Percentiles rank a stretch among this genome's conserved stretches.
phyloP scores from a whole-genome alignment of 2,888 invertebrate species.

The Cryptophagus acutangulus region DNA sequence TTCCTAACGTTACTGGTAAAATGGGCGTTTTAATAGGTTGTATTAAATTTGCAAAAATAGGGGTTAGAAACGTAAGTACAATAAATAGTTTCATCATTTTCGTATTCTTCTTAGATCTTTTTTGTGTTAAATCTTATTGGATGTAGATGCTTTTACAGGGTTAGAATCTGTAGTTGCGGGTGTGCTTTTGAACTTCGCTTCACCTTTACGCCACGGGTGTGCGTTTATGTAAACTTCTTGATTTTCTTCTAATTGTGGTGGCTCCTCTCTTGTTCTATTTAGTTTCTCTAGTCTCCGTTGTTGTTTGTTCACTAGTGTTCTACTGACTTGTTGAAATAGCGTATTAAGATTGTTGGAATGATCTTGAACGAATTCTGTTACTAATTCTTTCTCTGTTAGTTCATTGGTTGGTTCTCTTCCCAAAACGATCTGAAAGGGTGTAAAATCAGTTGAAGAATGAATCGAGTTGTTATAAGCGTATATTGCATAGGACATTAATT shows the following conservation, averaged over 20 bases:
- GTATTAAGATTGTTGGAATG: not conserved
- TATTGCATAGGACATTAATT: constrained; percentile 3
- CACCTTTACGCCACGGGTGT: constrained; percentile 1
- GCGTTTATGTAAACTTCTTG: not conserved
- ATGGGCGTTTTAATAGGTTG: not conserved
- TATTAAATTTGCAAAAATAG: not conserved
- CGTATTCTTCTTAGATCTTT: not conserved
- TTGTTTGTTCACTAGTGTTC: not conserved
- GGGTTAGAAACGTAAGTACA: not conserved
- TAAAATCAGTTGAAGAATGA: constrained; percentile 4
- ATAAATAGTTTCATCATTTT: not conserved
- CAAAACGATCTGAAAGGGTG: constrained; percentile 1
- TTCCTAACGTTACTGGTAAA: not conserved
- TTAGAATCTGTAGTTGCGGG: not conserved
- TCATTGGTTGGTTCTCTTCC: not conserved
- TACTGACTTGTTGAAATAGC: not conserved
- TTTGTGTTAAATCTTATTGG: not conserved
- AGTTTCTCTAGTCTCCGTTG: constrained; percentile 1
- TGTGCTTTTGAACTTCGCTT: not conserved
- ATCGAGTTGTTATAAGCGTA: constrained; percentile 3
- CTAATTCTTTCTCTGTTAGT: not conserved
- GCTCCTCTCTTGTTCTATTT: not conserved
- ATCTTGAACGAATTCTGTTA: not conserved
- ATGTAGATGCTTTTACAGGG: not conserved
- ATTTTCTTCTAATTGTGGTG: not conserved